Evolutionary conservation across 2,888 invertebrate genomes (phyloP).

Genomic region (Girardia tigrina): DNA sequence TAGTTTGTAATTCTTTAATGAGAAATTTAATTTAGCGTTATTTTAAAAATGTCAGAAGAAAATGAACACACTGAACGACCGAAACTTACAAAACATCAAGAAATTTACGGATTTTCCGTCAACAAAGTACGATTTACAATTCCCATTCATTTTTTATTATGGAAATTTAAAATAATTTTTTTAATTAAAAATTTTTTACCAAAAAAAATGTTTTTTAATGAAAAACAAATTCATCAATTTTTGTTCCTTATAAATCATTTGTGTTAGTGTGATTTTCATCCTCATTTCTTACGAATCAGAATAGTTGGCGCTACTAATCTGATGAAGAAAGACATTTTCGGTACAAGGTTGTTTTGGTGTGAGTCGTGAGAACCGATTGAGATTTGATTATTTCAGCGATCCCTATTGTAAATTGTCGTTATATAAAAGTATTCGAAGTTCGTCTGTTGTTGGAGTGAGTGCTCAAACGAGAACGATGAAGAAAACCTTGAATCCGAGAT

Average conservation of each 20-base stretch:
- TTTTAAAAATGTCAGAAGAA: slow-evolving; percentile 5
- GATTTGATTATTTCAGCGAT: slow-evolving; percentile 66
- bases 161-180: too few species aligned
- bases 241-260: too few species aligned
- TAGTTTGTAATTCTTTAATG: slow-evolving; percentile 17
- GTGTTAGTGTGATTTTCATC: background rate
- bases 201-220: too few species aligned
- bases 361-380: too few species aligned
- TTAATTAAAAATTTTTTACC: too few species aligned
- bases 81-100: background rate
- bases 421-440: slow-evolving; percentile 41
- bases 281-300: slow-evolving; percentile 61
- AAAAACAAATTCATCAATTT: too few species aligned
- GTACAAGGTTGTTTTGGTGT: slow-evolving; percentile 67
- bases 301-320: slow-evolving; percentile 74
- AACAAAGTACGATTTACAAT: background rate
- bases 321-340: slow-evolving; percentile 96
- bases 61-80: background rate
- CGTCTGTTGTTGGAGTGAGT: slow-evolving; percentile 70
- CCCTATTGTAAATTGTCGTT: slow-evolving; percentile 87
- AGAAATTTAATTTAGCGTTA: background rate
- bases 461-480: slow-evolving; percentile 89
- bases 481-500: slow-evolving; percentile 87
- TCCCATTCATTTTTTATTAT: too few species aligned
- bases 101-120: background rate